Conservation (phyloP, 2,113 vertebrate genomes). For the Sebastes schlegelii region DNA sequence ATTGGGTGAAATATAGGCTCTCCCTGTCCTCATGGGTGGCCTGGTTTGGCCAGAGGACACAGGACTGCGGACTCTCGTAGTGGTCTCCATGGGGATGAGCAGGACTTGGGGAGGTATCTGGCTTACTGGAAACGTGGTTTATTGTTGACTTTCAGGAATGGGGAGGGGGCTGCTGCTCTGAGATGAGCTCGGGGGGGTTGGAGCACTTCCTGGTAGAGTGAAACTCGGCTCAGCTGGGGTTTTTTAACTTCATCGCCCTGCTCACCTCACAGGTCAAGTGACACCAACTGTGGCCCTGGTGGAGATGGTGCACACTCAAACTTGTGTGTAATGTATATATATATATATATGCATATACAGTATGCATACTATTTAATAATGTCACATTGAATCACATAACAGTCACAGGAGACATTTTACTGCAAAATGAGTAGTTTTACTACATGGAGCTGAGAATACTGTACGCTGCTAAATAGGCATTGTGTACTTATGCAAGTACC, state of each 20-base stretch:
- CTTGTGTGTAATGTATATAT: too few species aligned
- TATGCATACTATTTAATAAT: too few species aligned
- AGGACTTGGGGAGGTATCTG: conserved; percentile 78
- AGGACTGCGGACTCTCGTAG: conserved; percentile 60
- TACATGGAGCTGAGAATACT: background rate
- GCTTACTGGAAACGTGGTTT: conserved; percentile 85
- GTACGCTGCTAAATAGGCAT: background rate
- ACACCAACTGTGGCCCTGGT: background rate
- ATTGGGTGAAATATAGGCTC: conserved; percentile 23
- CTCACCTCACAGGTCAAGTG: conserved; percentile 38
- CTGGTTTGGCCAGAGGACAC: conserved; percentile 64
- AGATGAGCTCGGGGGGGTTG: background rate
- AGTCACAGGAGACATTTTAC: background rate
- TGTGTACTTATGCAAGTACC: background rate
- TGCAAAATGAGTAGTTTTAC: background rate
- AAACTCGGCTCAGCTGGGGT: conserved; percentile 9
- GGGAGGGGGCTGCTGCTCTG: conserved; percentile 36
- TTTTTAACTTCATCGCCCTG: conserved; percentile 35
- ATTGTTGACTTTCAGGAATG: conserved; percentile 85
- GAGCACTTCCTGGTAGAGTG: conserved; percentile 17
- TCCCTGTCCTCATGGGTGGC: conserved; percentile 75
- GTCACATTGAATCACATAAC: too few species aligned
- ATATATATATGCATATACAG: background rate
- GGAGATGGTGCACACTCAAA: too few species aligned
- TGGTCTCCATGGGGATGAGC: conserved; percentile 80